A percentile compares a stretch with the other conserved stretches of the same genome.
phyloP scores from a whole-genome alignment of 2,888 invertebrate species.

The Rugalucina vietnamica region DNA sequence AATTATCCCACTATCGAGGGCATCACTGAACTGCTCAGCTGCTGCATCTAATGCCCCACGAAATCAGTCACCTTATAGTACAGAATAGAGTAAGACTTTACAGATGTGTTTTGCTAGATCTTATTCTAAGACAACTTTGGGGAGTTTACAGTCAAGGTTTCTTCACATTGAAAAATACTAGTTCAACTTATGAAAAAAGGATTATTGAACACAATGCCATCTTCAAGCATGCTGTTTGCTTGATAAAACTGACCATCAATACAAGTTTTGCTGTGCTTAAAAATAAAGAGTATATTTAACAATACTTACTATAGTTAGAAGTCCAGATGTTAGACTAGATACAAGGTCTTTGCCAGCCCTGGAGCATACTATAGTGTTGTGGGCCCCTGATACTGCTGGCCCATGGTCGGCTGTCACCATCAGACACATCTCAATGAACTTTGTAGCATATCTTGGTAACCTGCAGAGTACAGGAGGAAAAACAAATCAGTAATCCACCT shows the following conservation, averaged over 20 bases:
- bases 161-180: too few relatives aligned
- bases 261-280: too few relatives aligned
- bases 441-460: slow-evolving; percentile 95
- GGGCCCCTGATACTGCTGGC: slow-evolving; percentile 99
- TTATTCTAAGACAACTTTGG: too few relatives aligned
- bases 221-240: too few relatives aligned
- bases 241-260: too few relatives aligned
- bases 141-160: too few relatives aligned
- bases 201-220: too few relatives aligned
- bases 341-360: slow-evolving; percentile 98
- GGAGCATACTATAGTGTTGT: slow-evolving; percentile 99
- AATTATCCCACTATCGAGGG: slow-evolving; percentile 96
- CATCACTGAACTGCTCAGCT: slow-evolving; percentile 98
- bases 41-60: slow-evolving; percentile 99
- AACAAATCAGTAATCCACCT: too few relatives aligned
- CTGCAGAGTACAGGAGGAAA: slow-evolving; percentile 84
- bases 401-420: slow-evolving; percentile 99
- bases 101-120: too few relatives aligned
- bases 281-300: too few relatives aligned
- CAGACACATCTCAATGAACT: slow-evolving; percentile 99
- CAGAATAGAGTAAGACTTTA: too few relatives aligned
- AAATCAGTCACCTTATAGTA: slow-evolving; percentile 95
- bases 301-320: slow-evolving; percentile 95
- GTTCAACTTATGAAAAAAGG: too few relatives aligned
- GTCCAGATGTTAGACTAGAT: slow-evolving; percentile 96